phyloP scores from a whole-genome alignment of 2,113 vertebrate genomes.

The Casuarius casuarius region DNA sequence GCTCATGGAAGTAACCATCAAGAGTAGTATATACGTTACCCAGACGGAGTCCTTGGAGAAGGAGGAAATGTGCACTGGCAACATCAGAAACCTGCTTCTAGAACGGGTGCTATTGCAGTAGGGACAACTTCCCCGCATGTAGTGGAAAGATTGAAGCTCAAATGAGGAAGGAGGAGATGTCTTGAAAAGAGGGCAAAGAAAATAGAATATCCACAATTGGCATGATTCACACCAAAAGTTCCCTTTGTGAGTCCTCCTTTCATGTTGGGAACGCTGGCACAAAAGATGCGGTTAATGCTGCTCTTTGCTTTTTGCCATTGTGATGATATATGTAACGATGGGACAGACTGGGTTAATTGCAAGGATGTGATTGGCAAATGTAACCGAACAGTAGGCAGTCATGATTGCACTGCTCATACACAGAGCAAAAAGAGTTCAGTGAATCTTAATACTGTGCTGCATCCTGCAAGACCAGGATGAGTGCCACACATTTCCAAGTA shows the following conservation, averaged over 20 bases:
- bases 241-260: background rate
- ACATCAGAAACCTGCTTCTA: background rate
- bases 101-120: background rate
- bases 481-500: conserved; percentile 16
- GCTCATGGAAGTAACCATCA: background rate
- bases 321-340: background rate
- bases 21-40: rapidly evolving
- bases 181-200: background rate
- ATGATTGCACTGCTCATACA: background rate
- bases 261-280: background rate
- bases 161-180: background rate
- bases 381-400: rapidly evolving
- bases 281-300: background rate
- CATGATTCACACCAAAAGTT: background rate
- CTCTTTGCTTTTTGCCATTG: background rate
- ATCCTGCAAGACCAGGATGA: conserved; percentile 28
- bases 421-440: background rate
- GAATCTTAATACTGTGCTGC: background rate
- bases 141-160: background rate
- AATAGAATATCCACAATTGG: background rate
- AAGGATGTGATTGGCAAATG: background rate
- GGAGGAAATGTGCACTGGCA: background rate
- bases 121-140: background rate
- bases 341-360: background rate
- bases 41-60: background rate